These are phyloP conservation scores for Phodopus roborovskii DNA, from an alignment of 2,113 vertebrate genomes.

Conservation along the genomic window DNA sequence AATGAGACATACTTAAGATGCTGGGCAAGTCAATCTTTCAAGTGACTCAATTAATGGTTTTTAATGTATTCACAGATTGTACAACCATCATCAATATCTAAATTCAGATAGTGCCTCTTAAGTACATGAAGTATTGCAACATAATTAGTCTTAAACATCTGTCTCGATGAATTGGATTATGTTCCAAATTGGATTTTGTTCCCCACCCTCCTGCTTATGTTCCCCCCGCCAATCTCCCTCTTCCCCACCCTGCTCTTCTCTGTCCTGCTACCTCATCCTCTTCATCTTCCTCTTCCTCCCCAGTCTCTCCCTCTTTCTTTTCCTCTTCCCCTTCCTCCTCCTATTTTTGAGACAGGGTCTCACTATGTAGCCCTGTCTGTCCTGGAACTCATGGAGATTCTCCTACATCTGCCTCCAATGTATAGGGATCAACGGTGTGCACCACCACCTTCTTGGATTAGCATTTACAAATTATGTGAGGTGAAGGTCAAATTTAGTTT, in stretches of 20 bases:
- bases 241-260: accelerated
- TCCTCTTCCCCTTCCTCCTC: background rate
- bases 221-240: background rate
- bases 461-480: constrained; percentile 18
- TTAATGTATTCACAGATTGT: background rate
- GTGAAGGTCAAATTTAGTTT: background rate
- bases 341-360: background rate
- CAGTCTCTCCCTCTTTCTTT: background rate
- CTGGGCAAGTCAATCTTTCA: background rate
- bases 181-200: background rate
- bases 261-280: background rate
- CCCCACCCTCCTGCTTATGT: too few relatives aligned
- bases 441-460: background rate
- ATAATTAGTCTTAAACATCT: constrained; percentile 6
- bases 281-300: background rate
- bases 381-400: background rate
- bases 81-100: background rate
- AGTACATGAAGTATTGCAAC: background rate
- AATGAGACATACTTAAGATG: background rate
- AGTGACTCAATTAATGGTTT: background rate
- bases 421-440: background rate
- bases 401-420: background rate
- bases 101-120: background rate
- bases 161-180: background rate
- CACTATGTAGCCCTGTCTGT: background rate